Base-by-base conservation (phyloP, 2,113 vertebrate species). In the Mesembrinibis cayennensis region DNA sequence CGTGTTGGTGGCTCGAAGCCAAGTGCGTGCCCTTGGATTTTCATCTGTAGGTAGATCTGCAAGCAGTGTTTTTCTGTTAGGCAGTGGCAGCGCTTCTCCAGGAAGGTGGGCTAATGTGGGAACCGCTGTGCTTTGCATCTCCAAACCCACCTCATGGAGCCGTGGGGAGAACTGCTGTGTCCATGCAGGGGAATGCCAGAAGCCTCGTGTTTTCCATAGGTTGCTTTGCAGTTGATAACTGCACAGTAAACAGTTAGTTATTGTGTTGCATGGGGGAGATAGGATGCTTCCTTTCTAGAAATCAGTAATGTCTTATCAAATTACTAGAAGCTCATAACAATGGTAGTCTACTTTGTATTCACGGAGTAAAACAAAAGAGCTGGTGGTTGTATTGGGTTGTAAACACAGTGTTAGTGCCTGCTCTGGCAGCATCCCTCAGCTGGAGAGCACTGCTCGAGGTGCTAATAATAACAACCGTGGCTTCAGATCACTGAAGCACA, bases 401-500 rank as follows among this genome's bases (percentile, higher is more conserved):
- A 58, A 87, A 66, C 36, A 69, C 50, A 16, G 45, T 27, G 71
- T 73, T 40, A 29, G 63, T 42, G 34, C 40, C 73, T 80, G 66
- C 19, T 72, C 66, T 69, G 42, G 62, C 52, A 90, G 73, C 78
- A 32, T 93, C 53, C 27, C 40, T 90, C 85, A 82, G 90, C 70
- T 87, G 72, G 77, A 82, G 70, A 76, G 44, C 0, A 0, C 44
- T 82, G 78, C 84, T 74, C 3, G 13, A 65, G 84, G 87, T 5
- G 3, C 32, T 73, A 63, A n/a, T 91, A 87, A 84, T 59, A n/a
- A n/a, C n/a, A 47, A 81, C 87, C 2, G 0, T 38, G 45, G 58
- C 74, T 79, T 93, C 82, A 77, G 79, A 90, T 90, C 90, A 83
- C 55, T 90, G 71, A 90, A 88, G 58, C n/a, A 47, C 58, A 70